These are phyloP conservation scores for Charina bottae DNA, from an alignment of 2,113 vertebrate genomes.

Conservation along the genomic window DNA sequence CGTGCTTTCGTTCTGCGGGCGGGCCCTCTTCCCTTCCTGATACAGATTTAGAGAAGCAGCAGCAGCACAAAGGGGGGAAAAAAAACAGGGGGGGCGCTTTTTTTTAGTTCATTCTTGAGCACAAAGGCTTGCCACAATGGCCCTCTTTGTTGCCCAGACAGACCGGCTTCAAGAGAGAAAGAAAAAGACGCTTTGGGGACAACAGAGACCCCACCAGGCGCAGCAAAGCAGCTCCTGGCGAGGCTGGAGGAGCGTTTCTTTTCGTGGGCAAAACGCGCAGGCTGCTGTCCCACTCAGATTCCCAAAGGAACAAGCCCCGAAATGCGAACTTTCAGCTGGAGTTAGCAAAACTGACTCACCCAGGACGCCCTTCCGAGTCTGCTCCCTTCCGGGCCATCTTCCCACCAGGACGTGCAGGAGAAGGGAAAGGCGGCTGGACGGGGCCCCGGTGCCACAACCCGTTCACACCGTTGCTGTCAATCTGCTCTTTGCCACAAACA, in stretches of 20 bases:
- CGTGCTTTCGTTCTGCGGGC: too few species aligned
- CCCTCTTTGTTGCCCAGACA: background rate
- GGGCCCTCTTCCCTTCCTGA: background rate
- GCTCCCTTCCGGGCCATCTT: background rate
- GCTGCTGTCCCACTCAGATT: background rate
- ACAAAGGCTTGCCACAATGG: too few species aligned
- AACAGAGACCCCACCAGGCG: background rate
- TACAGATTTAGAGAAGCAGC: background rate
- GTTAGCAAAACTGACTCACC: background rate
- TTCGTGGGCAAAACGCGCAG: background rate
- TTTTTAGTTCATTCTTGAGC: background rate
- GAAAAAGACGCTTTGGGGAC: background rate
- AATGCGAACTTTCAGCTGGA: background rate
- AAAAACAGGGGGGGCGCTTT: background rate
- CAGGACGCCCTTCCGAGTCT: background rate
- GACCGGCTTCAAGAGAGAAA: background rate
- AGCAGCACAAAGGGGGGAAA: background rate
- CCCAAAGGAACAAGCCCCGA: background rate
- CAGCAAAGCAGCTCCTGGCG: background rate
- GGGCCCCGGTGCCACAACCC: background rate
- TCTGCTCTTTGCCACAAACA: background rate
- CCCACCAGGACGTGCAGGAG: background rate
- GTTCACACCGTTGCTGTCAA: background rate
- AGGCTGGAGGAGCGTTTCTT: background rate
- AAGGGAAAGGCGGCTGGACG: background rate